Conservation (phyloP, 2,797 vertebrate species). For the Danio aesculapii region DNA sequence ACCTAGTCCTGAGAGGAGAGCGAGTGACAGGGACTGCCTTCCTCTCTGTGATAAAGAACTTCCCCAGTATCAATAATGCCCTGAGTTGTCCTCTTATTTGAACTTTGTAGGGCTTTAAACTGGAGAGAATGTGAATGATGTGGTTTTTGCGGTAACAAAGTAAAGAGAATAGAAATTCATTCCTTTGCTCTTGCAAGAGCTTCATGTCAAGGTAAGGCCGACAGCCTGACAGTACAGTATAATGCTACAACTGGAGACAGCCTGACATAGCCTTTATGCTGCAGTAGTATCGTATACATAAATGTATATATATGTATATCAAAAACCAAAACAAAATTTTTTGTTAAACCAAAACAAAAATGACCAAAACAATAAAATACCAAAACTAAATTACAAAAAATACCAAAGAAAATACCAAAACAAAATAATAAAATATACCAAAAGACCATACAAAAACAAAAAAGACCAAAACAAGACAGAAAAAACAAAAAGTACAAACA, state of each 20-base stretch:
- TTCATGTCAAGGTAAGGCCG: slow-evolving; percentile 13
- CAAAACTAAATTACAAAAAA: no score
- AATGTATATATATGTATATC: no score
- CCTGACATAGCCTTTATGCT: not conserved
- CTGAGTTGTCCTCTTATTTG: slow-evolving; percentile 1
- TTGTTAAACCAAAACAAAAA: no score
- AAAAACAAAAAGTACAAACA: no score
- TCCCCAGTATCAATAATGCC: not conserved
- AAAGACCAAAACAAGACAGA: no score
- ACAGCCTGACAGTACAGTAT: not conserved
- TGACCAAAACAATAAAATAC: no score
- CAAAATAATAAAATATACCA: no score
- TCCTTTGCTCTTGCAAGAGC: not conserved
- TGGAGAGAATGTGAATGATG: slow-evolving; percentile 17
- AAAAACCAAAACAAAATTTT: no score
- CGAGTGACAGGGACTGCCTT: not conserved
- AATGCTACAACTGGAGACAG: not conserved
- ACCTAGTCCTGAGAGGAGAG: not conserved
- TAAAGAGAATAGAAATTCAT: not conserved
- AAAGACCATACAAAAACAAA: no score
- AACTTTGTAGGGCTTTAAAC: not conserved
- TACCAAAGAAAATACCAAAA: no score
- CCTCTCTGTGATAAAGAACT: slow-evolving; percentile 29
- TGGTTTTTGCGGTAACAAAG: slow-evolving; percentile 1
- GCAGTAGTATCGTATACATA: not conserved